Conservation (phyloP, 1,140 invertebrate species). For the Reticulitermes speratus region DNA sequence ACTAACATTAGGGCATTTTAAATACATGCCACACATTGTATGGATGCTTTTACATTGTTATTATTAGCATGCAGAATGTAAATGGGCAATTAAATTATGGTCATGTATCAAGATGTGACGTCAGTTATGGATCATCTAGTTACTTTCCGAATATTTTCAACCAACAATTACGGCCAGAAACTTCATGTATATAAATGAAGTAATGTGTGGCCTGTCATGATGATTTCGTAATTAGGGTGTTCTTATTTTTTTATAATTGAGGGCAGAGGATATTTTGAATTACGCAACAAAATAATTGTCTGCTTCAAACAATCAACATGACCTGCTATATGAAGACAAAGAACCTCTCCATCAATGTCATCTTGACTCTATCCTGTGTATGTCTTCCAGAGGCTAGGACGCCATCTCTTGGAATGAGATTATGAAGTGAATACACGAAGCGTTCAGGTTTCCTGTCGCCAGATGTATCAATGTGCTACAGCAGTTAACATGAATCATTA, state of each 20-base stretch:
- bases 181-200: background rate
- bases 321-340: background rate
- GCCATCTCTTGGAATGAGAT: background rate
- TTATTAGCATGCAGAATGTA: background rate
- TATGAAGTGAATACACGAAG: background rate
- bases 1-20: background rate
- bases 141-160: background rate
- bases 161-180: background rate
- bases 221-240: background rate
- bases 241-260: background rate
- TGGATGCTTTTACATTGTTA: background rate
- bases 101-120: background rate
- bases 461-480: background rate
- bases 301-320: background rate
- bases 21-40: background rate
- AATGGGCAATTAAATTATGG: background rate
- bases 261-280: background rate
- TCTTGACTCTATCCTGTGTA: background rate
- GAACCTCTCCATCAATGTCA: background rate
- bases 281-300: background rate
- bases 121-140: background rate
- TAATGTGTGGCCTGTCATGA: background rate
- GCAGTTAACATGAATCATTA: background rate
- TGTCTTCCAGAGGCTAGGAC: background rate
- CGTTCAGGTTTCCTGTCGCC: too few relatives aligned